Base-by-base conservation (phyloP, 2,888 invertebrate species). In the Hyalella azteca region DNA sequence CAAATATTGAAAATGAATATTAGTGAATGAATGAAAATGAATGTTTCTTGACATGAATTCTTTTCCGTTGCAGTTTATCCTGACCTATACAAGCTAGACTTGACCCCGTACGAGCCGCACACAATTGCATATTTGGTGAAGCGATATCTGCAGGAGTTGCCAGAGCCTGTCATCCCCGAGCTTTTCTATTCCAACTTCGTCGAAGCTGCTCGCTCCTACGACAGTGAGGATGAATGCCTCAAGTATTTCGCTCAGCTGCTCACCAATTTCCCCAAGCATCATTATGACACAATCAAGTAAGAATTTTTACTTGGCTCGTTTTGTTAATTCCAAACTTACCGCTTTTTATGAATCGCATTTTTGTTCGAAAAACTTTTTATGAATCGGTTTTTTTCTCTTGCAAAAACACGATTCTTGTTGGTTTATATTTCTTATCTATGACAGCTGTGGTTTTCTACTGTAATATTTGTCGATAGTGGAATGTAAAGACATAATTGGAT, bases 101-200 rank as follows among this genome's bases (percentile, higher is more conserved):
- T 91, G 80, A 87, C 86, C 82, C 87, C 88, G 15, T 91, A 90
- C 86, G 89, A 89, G 59, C 89, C 91, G 19, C 89, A 90, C 82
- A 90, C 90, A 85, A 89, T 92, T 85, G 90, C 91, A 32, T 90
- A 90, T 85, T 90, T 91, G 77, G 88, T 94, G 81, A 93, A 93
- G 86, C 92, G 92, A 87, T 93, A 92, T 87, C 88, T 94, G 59
- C 88, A 92, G 73, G 93, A 94, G 87, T 88, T 94, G 84, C 93
- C 93, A 0, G 93, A 93, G 87, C 93, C 93, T 4, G 89, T 94
- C 78, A 92, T 94, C 85, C 93, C 93, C 36, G 92, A 93, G 48
- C 91, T 91, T 86, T 91, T 91, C 90, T 94, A 94, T 87, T 92
- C 92, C 85, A 89, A 90, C 85, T 93, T 93, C 87, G 89, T 93